Base-by-base conservation (phyloP, 2,888 invertebrate genomes). In the Steinernema hermaphroditum region DNA sequence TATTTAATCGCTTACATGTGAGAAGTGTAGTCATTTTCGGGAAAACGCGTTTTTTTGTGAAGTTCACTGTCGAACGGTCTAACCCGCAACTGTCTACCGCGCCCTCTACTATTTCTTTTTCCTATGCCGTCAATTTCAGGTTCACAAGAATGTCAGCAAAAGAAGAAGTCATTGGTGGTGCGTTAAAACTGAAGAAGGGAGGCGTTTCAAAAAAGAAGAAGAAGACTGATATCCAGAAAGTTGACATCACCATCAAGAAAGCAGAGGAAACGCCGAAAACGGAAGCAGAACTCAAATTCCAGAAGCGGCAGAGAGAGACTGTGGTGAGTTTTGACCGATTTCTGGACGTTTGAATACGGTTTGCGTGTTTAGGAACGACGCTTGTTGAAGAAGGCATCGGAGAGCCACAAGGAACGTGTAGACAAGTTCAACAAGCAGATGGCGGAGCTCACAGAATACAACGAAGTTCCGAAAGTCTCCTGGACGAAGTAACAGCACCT, bases 391-490 rank as follows among this genome's bases (percentile, higher is more conserved):
- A 79, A 82, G 74, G 83, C 84, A 0, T 82, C 80, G 29, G 80
- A 81, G 29, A 81, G 81, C 43, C 85, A 85, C 75, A 79, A 83
- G 27, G 85, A 85, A 73, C 81, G 82, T 54, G 84, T 85, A 41
- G 85, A 85, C 68, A 74, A 82, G 72, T 85, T 86, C 79, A 85
- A 85, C 78, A 81, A 82, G 75, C 83, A 87, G 57, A 82, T 87
- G 83, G 81, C 80, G 68, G 82, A 83, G 24, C 75, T 87, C 73
- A 83, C 86, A 19, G 86, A 86, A 71, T 87, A 87, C 80, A 87
- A 86, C 78, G 86, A 86, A 75, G 85, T 87, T 72, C 86, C 85
- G 44, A 87, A 87, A 74, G 86, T 87, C 6, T 86, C 85, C 54
- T 86, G 86, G 86, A 86, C 86, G 24, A 86, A 86, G 72, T 86